Evolutionary conservation across 2,888 invertebrate species (phyloP).

Genomic region (Macrophya annulata): DNA sequence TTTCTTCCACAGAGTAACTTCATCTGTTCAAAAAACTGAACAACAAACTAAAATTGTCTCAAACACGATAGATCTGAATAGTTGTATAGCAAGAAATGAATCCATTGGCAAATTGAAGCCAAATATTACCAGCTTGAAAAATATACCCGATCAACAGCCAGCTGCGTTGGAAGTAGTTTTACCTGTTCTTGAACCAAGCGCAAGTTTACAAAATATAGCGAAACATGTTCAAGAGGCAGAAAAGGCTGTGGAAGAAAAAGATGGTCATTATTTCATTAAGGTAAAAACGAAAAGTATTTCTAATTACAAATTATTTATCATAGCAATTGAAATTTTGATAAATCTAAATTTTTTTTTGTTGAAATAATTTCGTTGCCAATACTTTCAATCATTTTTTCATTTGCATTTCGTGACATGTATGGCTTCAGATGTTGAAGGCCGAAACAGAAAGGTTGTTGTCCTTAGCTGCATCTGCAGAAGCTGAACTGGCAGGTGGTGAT

Average conservation of each 20-base stretch:
- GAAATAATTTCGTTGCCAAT: not conserved
- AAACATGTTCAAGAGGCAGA: slow-evolving; percentile 66
- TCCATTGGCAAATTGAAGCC: slow-evolving; percentile 55
- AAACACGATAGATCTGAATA: slow-evolving; percentile 48
- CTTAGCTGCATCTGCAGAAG: slow-evolving; percentile 86
- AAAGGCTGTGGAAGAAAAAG: slow-evolving; percentile 80
- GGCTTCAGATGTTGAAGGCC: slow-evolving; percentile 83
- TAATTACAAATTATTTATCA: not conserved
- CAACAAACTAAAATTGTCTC: slow-evolving; percentile 25
- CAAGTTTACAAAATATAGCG: slow-evolving; percentile 70
- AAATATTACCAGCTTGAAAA: slow-evolving; percentile 68
- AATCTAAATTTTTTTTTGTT: not conserved
- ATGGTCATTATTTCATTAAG: slow-evolving; percentile 90
- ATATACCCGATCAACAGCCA: slow-evolving; percentile 78
- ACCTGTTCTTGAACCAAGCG: slow-evolving; percentile 71
- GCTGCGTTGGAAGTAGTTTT: slow-evolving; percentile 79
- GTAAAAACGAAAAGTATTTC: slow-evolving; percentile 67
- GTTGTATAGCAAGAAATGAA: slow-evolving; percentile 52
- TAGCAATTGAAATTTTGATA: not conserved
- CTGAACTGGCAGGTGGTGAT: slow-evolving; percentile 82
- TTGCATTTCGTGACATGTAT: not conserved
- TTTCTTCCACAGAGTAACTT: slow-evolving; percentile 36
- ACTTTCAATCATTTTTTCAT: slow-evolving; percentile 49
- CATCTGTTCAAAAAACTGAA: slow-evolving; percentile 36
- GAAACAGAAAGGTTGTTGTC: slow-evolving; percentile 87